These are phyloP conservation scores for Pseudotriccus pelzelni DNA, from an alignment of 2,797 vertebrate genomes.

Conservation along the genomic window DNA sequence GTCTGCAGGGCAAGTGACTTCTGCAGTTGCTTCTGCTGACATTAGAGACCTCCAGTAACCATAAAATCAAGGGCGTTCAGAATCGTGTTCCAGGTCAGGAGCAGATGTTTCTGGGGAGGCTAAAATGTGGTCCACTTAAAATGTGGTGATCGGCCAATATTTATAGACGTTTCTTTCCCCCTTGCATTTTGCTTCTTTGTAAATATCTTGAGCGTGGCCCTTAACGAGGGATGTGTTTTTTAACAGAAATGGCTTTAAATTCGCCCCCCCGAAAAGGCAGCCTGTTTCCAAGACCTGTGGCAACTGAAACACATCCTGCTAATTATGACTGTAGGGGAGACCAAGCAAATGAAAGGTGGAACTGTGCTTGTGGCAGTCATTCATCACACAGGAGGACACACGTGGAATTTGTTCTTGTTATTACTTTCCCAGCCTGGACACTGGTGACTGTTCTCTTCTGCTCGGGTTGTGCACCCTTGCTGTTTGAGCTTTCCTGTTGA, in stretches of 20 bases:
- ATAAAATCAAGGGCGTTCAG: not conserved
- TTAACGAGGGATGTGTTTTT: not conserved
- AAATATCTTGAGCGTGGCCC: not conserved
- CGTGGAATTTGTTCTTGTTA: not conserved
- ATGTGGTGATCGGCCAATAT: not conserved
- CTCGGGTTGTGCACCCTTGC: not conserved
- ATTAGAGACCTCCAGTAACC: not conserved
- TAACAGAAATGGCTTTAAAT: not conserved
- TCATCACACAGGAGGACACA: not conserved
- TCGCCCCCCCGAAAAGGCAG: not conserved
- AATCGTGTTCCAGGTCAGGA: not conserved
- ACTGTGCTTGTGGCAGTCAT: not conserved
- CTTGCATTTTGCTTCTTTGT: not conserved
- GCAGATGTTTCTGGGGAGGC: not conserved
- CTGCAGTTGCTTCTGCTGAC: not conserved
- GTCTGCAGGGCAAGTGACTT: not conserved
- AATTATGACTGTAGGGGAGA: not conserved
- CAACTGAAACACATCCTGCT: not conserved
- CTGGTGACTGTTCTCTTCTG: not conserved
- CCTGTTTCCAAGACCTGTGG: not conserved
- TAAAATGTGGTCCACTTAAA: not conserved
- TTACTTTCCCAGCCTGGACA: not conserved
- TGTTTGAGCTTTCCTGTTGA: not conserved
- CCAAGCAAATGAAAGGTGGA: not conserved
- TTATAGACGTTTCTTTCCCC: not conserved